Conservation (phyloP, 2,797 vertebrate genomes). For the Pseudopleuronectes americanus region DNA sequence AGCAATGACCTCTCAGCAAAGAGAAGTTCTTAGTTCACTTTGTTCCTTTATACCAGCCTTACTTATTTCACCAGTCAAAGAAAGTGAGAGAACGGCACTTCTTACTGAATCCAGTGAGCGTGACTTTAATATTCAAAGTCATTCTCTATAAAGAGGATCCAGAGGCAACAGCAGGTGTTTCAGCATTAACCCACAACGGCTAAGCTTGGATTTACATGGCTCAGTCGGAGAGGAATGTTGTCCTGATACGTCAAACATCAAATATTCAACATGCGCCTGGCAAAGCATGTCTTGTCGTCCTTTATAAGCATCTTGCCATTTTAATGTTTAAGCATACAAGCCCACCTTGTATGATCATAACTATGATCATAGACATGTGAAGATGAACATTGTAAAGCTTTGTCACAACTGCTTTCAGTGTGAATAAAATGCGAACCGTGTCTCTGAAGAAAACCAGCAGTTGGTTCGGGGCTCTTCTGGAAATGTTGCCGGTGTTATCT, state of each 20-base stretch:
- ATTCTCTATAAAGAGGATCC: conserved; percentile 1
- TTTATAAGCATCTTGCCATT: not conserved
- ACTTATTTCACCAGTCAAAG: conserved; percentile 2
- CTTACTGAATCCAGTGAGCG: not conserved
- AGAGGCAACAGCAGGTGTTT: conserved; percentile 10
- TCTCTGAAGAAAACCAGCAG: conserved; percentile 22
- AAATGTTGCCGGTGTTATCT: conserved; percentile 78
- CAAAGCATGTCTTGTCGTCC: not conserved
- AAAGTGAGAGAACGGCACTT: not conserved
- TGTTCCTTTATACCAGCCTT: conserved; percentile 15
- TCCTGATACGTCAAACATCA: not conserved
- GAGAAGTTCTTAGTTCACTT: conserved; percentile 17
- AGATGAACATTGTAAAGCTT: conserved; percentile 3
- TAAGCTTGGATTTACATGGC: not conserved
- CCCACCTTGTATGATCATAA: too few species aligned
- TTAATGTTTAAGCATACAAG: not conserved
- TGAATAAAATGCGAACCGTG: conserved; percentile 40
- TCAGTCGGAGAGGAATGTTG: not conserved
- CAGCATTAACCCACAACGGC: not conserved
- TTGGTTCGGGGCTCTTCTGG: conserved; percentile 69
- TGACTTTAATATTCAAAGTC: conserved; percentile 25
- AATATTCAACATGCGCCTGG: conserved; percentile 12
- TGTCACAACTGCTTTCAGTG: conserved; percentile 20
- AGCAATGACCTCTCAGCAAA: not conserved
- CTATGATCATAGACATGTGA: not conserved